Base-by-base conservation (phyloP, 2,797 vertebrate genomes). In the Petrocephalus schoutedeni region DNA sequence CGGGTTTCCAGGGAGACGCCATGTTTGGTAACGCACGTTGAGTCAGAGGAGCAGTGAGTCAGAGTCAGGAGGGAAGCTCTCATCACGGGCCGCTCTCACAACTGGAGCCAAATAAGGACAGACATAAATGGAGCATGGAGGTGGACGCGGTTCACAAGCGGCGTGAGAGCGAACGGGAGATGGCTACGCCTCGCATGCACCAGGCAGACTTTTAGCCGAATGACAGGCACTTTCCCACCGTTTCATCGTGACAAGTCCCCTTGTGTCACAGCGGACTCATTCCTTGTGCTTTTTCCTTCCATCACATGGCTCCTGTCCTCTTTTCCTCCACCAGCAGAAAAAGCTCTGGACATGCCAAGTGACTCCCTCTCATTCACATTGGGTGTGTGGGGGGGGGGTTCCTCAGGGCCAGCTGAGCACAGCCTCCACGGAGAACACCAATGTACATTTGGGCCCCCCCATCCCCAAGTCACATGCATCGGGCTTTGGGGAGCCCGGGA, bases 31-130 rank as follows among this genome's bases (percentile, higher is more conserved):
- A 94, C 90, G 90, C 74, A 87, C 89, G 90, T 87, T 96, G 95
- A 96, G 95, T 96, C 95, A 96, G 94, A 94, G 93, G 90, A 94
- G 93, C 91, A 87, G 92, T 96, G 95, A 96, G 93, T 96, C 96
- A 96, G 93, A 94, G 95, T 96, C 95, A 96, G 95, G 94, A 96
- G 95, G 59, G 94, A 95, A 96, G 94, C 93, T 93, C 90, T 89
- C 87, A 53, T 85, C 89, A 89, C 91, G 91, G 92, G 94, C 92
- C 92, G 88, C 92, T 91, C 92, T 87, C 91, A 92, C 93, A 92
- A 92, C 74, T 19, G 88, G 41, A 85, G 91, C 91, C 91, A 91
- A 91, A 92, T 91, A 92, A 91, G 90, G 92, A 90, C 90, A 91
- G 88, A 86, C 64, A 86, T 80, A 86, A 86, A 88, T 19, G 23